These are phyloP conservation scores for Scaptomyza graminum DNA, from an alignment of 1,140 invertebrate genomes.

Conservation along the genomic window DNA sequence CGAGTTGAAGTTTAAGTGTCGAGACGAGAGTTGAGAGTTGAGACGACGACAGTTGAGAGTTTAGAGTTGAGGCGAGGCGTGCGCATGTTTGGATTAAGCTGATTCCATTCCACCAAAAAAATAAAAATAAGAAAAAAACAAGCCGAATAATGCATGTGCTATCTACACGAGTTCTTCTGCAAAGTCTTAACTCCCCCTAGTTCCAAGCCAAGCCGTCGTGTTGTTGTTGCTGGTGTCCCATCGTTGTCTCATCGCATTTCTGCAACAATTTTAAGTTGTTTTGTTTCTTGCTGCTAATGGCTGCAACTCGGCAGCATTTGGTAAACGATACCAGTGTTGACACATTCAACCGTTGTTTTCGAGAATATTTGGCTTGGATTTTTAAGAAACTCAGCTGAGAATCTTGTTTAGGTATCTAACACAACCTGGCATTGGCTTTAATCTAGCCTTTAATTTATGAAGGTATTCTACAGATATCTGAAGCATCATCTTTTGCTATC, in stretches of 20 bases:
- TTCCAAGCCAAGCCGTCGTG: too few species aligned
- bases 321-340: neutral
- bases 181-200: too few species aligned
- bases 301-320: neutral
- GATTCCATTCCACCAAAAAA: conserved; percentile 26
- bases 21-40: conserved; percentile 18
- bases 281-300: neutral
- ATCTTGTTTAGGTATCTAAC: too few species aligned
- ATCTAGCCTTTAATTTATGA: too few species aligned
- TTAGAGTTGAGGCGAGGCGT: conserved; percentile 15
- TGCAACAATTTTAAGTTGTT: conserved; percentile 1
- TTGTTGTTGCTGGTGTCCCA: too few species aligned
- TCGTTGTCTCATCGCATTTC: conserved; percentile 7
- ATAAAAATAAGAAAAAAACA: neutral
- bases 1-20: conserved; percentile 65
- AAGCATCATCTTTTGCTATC: too few species aligned
- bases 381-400: too few species aligned
- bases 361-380: neutral
- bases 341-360: neutral
- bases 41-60: neutral
- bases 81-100: conserved; percentile 57
- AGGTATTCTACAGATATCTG: too few species aligned
- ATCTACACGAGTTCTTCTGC: too few species aligned
- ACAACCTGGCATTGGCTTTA: too few species aligned
- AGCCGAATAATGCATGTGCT: neutral